phyloP scores from a whole-genome alignment of 2,113 vertebrate species.

The Ciconia boyciana region DNA sequence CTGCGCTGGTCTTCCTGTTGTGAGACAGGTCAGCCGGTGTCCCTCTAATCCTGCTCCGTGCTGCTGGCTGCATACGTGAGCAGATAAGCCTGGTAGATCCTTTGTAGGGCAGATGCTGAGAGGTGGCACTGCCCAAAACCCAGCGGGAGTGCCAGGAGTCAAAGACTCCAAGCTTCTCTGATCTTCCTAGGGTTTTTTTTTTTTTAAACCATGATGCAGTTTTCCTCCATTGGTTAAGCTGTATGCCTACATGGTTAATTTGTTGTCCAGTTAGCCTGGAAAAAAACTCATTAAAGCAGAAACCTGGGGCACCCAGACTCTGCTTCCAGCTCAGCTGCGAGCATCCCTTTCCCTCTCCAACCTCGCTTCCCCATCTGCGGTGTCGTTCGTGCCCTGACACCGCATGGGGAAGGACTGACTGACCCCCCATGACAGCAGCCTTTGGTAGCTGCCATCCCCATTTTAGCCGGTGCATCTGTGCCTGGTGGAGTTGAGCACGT shows the following conservation, averaged over 20 bases:
- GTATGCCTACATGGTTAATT: background rate
- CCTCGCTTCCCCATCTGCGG: background rate
- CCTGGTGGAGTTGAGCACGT: rapidly evolving
- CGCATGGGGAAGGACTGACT: rapidly evolving
- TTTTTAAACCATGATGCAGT: background rate
- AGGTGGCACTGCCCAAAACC: background rate
- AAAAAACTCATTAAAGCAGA: background rate
- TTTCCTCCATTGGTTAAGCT: background rate
- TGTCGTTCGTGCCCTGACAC: rapidly evolving
- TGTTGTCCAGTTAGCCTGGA: background rate
- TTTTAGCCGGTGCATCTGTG: rapidly evolving
- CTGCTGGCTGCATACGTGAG: rapidly evolving
- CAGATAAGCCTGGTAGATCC: background rate
- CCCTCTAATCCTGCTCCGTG: background rate
- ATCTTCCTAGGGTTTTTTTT: background rate
- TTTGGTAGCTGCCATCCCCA: background rate
- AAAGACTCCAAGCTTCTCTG: background rate
- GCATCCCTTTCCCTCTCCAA: background rate
- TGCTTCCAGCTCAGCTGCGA: background rate
- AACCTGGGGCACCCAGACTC: background rate
- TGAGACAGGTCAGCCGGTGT: background rate
- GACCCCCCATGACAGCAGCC: background rate
- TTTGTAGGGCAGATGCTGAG: background rate
- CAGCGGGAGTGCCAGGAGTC: background rate
- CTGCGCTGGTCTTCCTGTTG: rapidly evolving